Percentiles rank a stretch among this genome's conserved stretches.
phyloP scores from a whole-genome alignment of 30 jellyfish, hydroid and myxozoan species.

The Aurelia aurita region DNA sequence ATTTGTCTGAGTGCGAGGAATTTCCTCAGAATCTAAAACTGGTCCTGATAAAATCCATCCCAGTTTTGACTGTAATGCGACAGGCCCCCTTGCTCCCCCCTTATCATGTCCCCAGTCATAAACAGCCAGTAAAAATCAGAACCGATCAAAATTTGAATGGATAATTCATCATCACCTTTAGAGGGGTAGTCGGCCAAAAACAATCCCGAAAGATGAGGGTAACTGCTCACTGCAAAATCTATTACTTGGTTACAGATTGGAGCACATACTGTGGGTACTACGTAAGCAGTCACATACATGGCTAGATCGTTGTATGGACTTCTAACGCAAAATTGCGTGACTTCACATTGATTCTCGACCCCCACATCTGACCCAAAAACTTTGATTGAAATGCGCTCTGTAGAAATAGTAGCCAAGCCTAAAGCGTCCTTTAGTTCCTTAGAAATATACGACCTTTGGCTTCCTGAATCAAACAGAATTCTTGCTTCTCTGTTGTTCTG shows the following conservation, averaged over 20 bases:
- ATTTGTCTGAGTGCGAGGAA: background rate
- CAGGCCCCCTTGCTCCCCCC: conserved; percentile 56
- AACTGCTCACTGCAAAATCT: background rate
- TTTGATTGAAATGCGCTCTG: background rate
- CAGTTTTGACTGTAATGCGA: conserved; percentile 14
- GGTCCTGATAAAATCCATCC: conserved; percentile 39
- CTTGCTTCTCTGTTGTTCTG: background rate
- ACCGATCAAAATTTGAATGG: conserved; percentile 45
- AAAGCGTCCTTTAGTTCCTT: background rate
- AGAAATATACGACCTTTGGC: conserved; percentile 36
- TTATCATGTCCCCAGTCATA: conserved; percentile 10
- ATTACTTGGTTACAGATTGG: background rate
- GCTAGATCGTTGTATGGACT: background rate
- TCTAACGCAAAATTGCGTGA: background rate
- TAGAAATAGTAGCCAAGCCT: background rate
- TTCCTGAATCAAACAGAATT: conserved; percentile 16
- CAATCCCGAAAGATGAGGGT: background rate
- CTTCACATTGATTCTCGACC: background rate
- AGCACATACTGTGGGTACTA: conserved; percentile 1
- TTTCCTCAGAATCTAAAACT: background rate
- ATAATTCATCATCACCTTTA: background rate
- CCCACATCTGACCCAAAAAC: conserved; percentile 11
- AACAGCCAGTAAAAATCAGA: conserved; percentile 43
- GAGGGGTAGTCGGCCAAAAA: conserved; percentile 1
- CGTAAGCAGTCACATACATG: too few species aligned